Conservation (phyloP, 2,888 invertebrate genomes). For the Petrolisthes cinctipes region DNA sequence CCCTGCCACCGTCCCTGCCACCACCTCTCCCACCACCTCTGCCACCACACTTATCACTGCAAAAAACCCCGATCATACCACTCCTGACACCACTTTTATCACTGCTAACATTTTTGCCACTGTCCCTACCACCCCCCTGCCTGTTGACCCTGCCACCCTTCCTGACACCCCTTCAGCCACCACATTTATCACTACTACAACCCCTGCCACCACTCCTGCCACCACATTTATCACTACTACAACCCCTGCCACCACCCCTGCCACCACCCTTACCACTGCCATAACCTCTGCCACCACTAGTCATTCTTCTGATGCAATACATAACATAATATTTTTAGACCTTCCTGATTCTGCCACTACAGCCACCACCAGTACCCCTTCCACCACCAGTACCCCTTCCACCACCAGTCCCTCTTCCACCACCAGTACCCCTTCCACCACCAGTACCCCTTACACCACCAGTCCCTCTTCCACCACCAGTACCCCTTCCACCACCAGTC, state of each 20-base stretch:
- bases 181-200: not conserved
- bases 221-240: not conserved
- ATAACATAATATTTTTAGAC: too few species aligned
- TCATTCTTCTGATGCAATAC: too few species aligned
- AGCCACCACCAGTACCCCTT: too few species aligned
- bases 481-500: too few species aligned
- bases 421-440: too few species aligned
- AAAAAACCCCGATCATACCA: not conserved
- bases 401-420: too few species aligned
- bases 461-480: too few species aligned
- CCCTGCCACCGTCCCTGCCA: not conserved
- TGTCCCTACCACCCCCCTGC: not conserved
- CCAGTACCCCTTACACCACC: too few species aligned
- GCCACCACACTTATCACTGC: not conserved
- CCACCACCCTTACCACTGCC: not conserved
- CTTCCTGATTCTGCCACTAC: too few species aligned
- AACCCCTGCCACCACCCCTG: not conserved
- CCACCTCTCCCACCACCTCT: slow-evolving; percentile 3
- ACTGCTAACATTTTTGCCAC: not conserved
- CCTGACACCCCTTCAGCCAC: too few species aligned
- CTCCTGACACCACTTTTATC: not conserved
- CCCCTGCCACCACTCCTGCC: not conserved
- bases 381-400: too few species aligned
- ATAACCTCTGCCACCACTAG: not conserved
- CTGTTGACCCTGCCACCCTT: not conserved